Conservation (phyloP, 2,113 vertebrate species). For the Hemicordylus capensis region DNA sequence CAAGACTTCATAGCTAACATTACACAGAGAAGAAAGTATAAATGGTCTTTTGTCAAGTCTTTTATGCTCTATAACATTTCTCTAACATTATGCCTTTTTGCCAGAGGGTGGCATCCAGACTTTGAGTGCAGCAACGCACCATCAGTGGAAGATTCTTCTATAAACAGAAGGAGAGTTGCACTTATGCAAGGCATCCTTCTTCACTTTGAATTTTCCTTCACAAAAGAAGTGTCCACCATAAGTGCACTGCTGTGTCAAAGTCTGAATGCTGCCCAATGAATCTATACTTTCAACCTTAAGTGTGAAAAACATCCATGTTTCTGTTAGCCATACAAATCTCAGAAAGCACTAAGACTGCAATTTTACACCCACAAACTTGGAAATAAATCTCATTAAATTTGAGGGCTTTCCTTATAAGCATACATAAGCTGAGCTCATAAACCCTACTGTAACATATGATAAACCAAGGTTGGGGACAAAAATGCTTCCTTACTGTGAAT, state of each 20-base stretch:
- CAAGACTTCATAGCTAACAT: not conserved
- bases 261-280: no score
- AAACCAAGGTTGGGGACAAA: not conserved
- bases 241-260: no score
- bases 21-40: not conserved
- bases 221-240: no score
- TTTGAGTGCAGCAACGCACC: no score
- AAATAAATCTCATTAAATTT: not conserved
- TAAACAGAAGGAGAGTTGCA: no score
- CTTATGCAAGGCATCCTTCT: no score
- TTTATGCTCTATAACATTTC: not conserved
- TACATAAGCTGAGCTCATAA: not conserved
- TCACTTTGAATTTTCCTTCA: no score
- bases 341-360: not conserved
- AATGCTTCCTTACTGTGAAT: not conserved
- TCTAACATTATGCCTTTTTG: not conserved
- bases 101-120: no score
- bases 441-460: not conserved
- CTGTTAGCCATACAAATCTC: not conserved
- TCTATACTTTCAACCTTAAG: not conserved
- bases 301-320: not conserved
- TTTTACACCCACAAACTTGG: not conserved
- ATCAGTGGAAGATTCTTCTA: no score
- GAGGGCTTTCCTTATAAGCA: not conserved
- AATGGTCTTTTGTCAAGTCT: not conserved